Evolutionary conservation across 1,140 invertebrate species (phyloP).

Genomic region (Anoplophora glabripennis): DNA sequence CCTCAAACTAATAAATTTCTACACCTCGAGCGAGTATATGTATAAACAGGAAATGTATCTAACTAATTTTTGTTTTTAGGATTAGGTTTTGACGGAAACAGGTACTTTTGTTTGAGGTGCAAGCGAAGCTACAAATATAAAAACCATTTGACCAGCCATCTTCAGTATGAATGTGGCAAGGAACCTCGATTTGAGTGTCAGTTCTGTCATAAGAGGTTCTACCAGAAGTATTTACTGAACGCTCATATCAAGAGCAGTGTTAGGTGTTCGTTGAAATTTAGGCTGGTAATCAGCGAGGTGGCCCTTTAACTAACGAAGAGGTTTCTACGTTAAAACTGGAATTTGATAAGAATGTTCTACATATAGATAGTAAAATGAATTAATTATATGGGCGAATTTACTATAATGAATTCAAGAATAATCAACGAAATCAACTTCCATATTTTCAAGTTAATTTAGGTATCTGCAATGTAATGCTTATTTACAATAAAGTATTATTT

Average conservation of each 20-base stretch:
- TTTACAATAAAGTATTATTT: too few species aligned
- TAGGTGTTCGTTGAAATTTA: background rate
- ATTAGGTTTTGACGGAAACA: background rate
- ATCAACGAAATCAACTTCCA: too few species aligned
- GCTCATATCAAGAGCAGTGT: background rate
- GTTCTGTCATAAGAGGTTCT: slow-evolving; percentile 50
- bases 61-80: background rate
- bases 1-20: background rate
- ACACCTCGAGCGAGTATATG: background rate
- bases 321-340: too few species aligned
- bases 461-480: too few species aligned
- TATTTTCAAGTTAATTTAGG: too few species aligned
- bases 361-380: too few species aligned
- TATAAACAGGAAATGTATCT: background rate
- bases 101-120: slow-evolving; percentile 18
- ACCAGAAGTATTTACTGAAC: slow-evolving; percentile 38
- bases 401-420: too few species aligned
- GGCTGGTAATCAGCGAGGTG: background rate
- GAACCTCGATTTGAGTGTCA: slow-evolving; percentile 54
- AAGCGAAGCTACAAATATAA: slow-evolving; percentile 33
- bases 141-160: slow-evolving; percentile 57
- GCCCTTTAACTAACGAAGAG: background rate
- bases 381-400: too few species aligned
- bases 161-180: slow-evolving; percentile 66
- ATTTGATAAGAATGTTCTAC: too few species aligned